phyloP scores from a whole-genome alignment of 2,888 invertebrate genomes.

The Drosophila peninsularis region DNA sequence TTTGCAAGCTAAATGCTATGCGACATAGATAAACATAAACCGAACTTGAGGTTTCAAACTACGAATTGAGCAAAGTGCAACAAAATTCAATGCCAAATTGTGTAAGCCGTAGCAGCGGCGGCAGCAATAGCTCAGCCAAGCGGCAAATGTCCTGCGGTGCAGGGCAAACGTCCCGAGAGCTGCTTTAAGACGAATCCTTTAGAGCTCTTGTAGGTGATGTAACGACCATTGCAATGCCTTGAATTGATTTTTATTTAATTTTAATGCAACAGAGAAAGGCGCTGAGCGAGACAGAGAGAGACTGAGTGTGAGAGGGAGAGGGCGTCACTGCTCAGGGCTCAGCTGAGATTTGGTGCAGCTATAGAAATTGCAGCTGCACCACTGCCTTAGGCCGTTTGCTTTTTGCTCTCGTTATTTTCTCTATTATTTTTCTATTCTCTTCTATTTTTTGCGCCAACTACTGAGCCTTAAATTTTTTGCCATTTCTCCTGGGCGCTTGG shows the following conservation, averaged over 20 bases:
- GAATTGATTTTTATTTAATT: constrained; percentile 43
- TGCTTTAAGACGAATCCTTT: constrained; percentile 17
- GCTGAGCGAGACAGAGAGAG: background rate
- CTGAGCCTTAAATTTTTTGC: background rate
- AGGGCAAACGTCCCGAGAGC: background rate
- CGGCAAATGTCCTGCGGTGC: constrained; percentile 57
- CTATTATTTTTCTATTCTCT: constrained; percentile 1
- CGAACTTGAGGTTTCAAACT: constrained; percentile 17
- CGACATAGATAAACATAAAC: constrained; percentile 35
- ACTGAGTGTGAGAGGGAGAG: background rate
- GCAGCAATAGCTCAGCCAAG: constrained; percentile 24
- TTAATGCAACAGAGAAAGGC: constrained; percentile 11
- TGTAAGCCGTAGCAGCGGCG: constrained; percentile 50
- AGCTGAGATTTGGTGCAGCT: constrained; percentile 31
- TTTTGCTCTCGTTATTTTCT: constrained; percentile 8
- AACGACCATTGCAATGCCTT: constrained; percentile 25
- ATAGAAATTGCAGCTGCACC: constrained; percentile 18
- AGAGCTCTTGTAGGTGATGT: constrained; percentile 29
- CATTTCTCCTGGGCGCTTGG: background rate
- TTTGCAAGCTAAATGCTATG: background rate
- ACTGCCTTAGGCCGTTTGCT: constrained; percentile 15
- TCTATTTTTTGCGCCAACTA: background rate
- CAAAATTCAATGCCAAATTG: constrained; percentile 58
- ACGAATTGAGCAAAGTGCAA: constrained; percentile 16
- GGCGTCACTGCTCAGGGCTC: constrained; percentile 7